A percentile compares a stretch with the other conserved stretches of the same genome.
Evolutionary conservation across 2,797 vertebrate genomes (phyloP).

Genomic region (Benthosema pterotum): DNA sequence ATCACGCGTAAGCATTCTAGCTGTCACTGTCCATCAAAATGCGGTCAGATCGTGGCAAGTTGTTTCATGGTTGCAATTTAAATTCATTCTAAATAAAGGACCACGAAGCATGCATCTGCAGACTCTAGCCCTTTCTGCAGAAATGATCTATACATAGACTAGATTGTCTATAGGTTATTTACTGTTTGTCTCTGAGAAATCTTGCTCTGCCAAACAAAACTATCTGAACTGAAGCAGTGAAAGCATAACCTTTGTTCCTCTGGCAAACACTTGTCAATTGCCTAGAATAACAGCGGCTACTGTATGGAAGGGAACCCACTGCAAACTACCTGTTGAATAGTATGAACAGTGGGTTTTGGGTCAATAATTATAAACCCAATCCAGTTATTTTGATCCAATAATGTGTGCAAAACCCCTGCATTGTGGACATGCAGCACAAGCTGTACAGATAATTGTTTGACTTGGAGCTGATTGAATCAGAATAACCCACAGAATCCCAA

Average conservation of each 20-base stretch:
- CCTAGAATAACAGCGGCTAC: too few relatives aligned
- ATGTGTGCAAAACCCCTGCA: too few relatives aligned
- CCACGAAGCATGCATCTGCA: neutral
- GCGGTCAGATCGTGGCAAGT: neutral
- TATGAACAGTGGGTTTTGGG: too few relatives aligned
- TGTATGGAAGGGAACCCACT: too few relatives aligned
- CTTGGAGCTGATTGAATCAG: too few relatives aligned
- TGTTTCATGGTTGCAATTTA: neutral
- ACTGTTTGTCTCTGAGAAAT: conserved; percentile 35
- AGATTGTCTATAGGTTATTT: conserved; percentile 10
- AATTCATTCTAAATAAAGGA: neutral
- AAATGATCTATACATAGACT: neutral
- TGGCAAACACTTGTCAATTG: conserved; percentile 30
- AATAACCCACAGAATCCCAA: too few relatives aligned
- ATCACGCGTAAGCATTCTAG: neutral
- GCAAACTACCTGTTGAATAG: too few relatives aligned
- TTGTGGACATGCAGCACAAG: too few relatives aligned
- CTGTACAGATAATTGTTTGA: too few relatives aligned
- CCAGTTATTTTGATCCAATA: too few relatives aligned
- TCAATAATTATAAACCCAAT: too few relatives aligned
- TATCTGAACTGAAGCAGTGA: conserved; percentile 27
- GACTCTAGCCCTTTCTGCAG: neutral
- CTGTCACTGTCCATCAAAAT: neutral
- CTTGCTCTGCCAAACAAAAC: conserved; percentile 41
- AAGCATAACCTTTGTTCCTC: conserved; percentile 65